These are phyloP conservation scores for Passer montanus DNA, from an alignment of 2,113 vertebrate species.

Conservation along the genomic window DNA sequence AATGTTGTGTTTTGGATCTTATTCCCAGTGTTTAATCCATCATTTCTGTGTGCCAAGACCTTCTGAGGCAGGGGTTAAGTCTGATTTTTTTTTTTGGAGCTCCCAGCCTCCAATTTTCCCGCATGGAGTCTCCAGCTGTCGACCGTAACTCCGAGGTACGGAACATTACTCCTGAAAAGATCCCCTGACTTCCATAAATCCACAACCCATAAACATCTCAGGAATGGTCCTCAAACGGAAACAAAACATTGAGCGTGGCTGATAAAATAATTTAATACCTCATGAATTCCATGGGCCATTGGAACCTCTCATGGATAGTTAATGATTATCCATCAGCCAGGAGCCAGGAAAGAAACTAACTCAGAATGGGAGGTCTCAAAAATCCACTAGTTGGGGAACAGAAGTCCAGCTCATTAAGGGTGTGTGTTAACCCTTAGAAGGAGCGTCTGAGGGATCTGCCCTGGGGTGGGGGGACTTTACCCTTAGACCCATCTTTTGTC, in stretches of 20 bases:
- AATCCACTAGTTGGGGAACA: background rate
- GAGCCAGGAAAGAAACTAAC: background rate
- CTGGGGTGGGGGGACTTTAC: background rate
- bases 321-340: conserved; percentile 44
- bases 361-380: background rate
- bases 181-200: conserved; percentile 62
- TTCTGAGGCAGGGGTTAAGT: conserved; percentile 6
- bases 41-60: background rate
- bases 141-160: background rate
- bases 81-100: background rate
- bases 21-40: background rate
- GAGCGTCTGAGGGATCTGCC: fast-evolving
- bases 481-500: background rate
- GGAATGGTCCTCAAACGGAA: conserved; percentile 14
- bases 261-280: conserved; percentile 36
- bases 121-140: conserved; percentile 25
- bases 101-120: background rate
- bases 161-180: conserved; percentile 59
- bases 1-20: background rate
- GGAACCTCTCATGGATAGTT: conserved; percentile 25
- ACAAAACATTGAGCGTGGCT: conserved; percentile 13
- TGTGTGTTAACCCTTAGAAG: background rate
- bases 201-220: conserved; percentile 34
- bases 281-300: conserved; percentile 43
- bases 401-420: background rate